Percentiles rank a stretch among this genome's conserved stretches.
phyloP scores from a whole-genome alignment of 2,113 vertebrate species.

The Passer montanus region DNA sequence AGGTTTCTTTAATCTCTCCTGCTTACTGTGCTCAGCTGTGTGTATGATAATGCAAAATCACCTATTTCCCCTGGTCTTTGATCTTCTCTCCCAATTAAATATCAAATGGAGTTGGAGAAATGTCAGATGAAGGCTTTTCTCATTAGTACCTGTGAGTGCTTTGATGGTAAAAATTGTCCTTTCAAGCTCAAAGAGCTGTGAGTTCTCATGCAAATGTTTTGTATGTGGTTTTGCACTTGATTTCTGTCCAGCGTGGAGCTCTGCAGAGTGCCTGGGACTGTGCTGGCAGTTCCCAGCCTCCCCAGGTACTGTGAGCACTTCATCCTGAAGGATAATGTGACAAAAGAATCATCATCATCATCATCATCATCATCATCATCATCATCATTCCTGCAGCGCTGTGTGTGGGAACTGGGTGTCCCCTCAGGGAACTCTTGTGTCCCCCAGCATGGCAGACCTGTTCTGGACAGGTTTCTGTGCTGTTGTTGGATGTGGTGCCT shows the following conservation, averaged over 20 bases:
- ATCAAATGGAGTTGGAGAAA: neutral
- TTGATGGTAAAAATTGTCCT: neutral
- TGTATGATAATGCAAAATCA: neutral
- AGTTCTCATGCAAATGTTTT: neutral
- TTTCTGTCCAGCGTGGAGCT: neutral
- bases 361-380: neutral
- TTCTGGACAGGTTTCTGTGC: neutral
- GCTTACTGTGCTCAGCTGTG: neutral
- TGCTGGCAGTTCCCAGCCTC: neutral
- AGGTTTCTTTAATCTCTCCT: neutral
- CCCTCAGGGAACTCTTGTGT: rapidly evolving
- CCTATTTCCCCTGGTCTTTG: neutral
- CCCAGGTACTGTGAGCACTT: neutral
- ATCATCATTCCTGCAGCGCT: rapidly evolving
- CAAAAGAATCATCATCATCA: rapidly evolving
- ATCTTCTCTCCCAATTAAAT: neutral
- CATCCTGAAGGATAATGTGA: neutral
- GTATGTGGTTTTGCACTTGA: neutral
- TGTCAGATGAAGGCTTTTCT: neutral
- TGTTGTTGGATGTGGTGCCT: neutral
- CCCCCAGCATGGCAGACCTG: neutral
- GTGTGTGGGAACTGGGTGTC: neutral
- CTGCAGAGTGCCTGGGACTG: neutral
- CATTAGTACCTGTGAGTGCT: neutral
- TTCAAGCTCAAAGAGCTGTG: slow-evolving; percentile 12